Conservation (phyloP, 30 jellyfish, hydroid and myxozoan genomes). For the Turritopsis dohrnii region DNA sequence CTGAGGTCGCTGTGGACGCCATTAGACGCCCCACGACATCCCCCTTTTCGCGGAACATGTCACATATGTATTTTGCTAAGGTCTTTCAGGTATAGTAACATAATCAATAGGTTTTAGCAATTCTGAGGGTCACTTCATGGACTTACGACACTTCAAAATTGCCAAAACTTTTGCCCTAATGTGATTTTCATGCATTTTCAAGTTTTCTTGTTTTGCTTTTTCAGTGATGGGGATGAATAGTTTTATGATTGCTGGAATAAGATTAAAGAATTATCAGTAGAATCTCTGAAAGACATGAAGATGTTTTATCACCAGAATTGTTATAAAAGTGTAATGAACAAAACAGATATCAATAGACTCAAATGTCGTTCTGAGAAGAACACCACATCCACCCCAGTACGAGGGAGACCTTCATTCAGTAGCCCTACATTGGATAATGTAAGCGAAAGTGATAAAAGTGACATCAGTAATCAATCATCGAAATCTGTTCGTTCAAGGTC, state of each 20-base stretch:
- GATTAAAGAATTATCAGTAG: slow-evolving; percentile 5
- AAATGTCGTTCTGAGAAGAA: slow-evolving; percentile 3
- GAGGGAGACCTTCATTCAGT: slow-evolving; percentile 12
- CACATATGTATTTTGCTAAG: too few species aligned
- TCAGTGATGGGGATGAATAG: not conserved
- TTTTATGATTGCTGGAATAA: slow-evolving; percentile 2
- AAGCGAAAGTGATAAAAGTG: slow-evolving; percentile 3
- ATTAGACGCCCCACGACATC: too few species aligned
- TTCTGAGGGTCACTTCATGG: too few species aligned
- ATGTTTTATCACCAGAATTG: not conserved
- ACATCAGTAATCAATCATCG: slow-evolving; percentile 6
- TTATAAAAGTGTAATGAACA: not conserved
- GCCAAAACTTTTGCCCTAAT: too few species aligned
- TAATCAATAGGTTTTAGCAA: too few species aligned
- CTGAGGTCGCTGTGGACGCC: too few species aligned
- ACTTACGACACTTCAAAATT: too few species aligned
- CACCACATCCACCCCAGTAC: slow-evolving; percentile 8
- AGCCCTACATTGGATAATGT: slow-evolving; percentile 12
- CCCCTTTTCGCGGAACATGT: too few species aligned
- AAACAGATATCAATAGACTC: slow-evolving; percentile 7
- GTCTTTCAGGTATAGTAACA: too few species aligned
- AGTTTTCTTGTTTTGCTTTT: too few species aligned
- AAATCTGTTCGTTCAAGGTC: slow-evolving; percentile 5
- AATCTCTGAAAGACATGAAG: slow-evolving; percentile 3
- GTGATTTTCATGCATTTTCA: too few species aligned